Percentiles rank a stretch among this genome's conserved stretches.
Evolutionary conservation across 2,888 invertebrate species (phyloP).

Genomic region (Eilema griseolum): DNA sequence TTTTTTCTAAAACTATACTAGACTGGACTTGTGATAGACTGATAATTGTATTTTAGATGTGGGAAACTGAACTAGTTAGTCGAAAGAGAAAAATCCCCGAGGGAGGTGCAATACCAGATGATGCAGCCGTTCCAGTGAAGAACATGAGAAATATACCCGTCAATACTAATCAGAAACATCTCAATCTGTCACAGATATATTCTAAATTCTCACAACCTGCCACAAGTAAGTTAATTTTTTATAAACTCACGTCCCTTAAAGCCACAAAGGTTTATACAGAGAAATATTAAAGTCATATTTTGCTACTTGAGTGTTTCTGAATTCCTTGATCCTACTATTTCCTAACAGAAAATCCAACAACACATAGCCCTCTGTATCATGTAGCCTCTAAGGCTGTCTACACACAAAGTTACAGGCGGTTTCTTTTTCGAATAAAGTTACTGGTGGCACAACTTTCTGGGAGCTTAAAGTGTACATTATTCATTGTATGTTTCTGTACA

Average conservation of each 20-base stretch:
- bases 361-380: not conserved
- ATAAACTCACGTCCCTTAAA: not conserved
- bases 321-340: too few species aligned
- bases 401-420: not conserved
- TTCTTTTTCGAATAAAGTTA: not conserved
- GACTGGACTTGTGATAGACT: not conserved
- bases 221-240: conserved; percentile 67
- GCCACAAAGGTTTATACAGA: not conserved
- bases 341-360: too few species aligned
- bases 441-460: not conserved
- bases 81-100: conserved; percentile 81
- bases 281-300: not conserved
- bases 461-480: not conserved
- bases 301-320: too few species aligned
- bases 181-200: conserved; percentile 82
- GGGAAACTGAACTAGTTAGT: conserved; percentile 79
- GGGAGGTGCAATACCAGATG: conserved; percentile 68
- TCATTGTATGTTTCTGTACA: conserved; percentile 47
- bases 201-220: conserved; percentile 82
- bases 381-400: not conserved
- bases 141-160: conserved; percentile 79
- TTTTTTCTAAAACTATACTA: not conserved
- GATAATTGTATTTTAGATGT: conserved; percentile 63
- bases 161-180: conserved; percentile 81
- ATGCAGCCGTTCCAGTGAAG: conserved; percentile 71